Conservation (phyloP, 2,797 vertebrate species). For the Orestias chungarensis region DNA sequence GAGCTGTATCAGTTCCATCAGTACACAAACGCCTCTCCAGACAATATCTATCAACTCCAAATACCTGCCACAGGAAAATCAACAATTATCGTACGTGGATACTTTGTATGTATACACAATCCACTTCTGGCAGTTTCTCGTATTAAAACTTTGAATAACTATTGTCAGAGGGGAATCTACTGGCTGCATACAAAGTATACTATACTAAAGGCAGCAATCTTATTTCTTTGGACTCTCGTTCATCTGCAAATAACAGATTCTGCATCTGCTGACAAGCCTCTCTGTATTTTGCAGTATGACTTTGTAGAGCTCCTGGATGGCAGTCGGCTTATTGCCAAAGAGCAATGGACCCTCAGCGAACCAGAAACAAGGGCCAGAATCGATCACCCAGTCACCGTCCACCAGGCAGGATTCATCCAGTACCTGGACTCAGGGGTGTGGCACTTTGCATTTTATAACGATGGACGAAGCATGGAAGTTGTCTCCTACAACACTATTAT, state of each 20-base stretch:
- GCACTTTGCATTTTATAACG: slow-evolving; percentile 99
- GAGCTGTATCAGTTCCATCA: slow-evolving; percentile 63
- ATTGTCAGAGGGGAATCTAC: slow-evolving; percentile 37
- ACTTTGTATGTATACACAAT: slow-evolving; percentile 57
- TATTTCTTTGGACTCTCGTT: slow-evolving; percentile 8
- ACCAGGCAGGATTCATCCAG: slow-evolving; percentile 98
- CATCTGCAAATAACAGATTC: slow-evolving; percentile 23
- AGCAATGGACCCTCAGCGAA: slow-evolving; percentile 85
- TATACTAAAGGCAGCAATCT: slow-evolving; percentile 2
- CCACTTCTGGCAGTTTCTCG: slow-evolving; percentile 41
- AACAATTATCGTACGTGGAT: slow-evolving; percentile 60
- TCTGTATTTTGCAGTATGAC: slow-evolving; percentile 86
- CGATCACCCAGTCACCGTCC: slow-evolving; percentile 86
- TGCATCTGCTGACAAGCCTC: slow-evolving; percentile 16
- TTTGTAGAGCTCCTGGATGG: slow-evolving; percentile 98
- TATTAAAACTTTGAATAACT: slow-evolving; percentile 88
- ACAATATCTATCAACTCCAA: slow-evolving; percentile 59
- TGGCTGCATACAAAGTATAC: slow-evolving; percentile 38
- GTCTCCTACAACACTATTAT: slow-evolving; percentile 96
- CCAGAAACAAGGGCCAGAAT: slow-evolving; percentile 79
- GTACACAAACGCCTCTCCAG: slow-evolving; percentile 61
- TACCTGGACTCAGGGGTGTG: slow-evolving; percentile 95
- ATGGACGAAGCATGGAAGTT: slow-evolving; percentile 88
- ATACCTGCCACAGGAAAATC: slow-evolving; percentile 60
- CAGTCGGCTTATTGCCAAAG: slow-evolving; percentile 92